Evolutionary conservation across 2,888 invertebrate species (phyloP).

Genomic region (Lasioglossum oenotherae): DNA sequence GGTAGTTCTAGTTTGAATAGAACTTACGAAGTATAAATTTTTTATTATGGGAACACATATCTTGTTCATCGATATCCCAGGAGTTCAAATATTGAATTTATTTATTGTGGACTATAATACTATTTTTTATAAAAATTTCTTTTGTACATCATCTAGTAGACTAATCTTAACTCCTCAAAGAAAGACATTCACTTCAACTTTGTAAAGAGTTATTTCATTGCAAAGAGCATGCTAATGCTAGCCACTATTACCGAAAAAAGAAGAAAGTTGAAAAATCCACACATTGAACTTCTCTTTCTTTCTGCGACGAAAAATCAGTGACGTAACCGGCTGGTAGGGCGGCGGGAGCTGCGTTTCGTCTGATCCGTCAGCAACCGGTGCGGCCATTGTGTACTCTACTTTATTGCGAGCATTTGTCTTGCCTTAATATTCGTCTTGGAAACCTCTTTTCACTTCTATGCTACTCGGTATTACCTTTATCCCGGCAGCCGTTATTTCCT

Average conservation of each 20-base stretch:
- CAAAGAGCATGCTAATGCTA: not conserved
- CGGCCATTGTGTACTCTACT: slow-evolving; percentile 78
- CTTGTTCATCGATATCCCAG: too few species aligned
- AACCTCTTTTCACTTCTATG: slow-evolving; percentile 18
- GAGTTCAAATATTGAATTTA: too few species aligned
- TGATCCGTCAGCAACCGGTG: slow-evolving; percentile 57
- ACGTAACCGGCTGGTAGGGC: not conserved
- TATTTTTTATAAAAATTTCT: not conserved
- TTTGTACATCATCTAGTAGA: not conserved
- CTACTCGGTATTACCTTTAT: not conserved
- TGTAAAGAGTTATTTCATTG: not conserved
- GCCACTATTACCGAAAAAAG: not conserved
- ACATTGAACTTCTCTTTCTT: not conserved
- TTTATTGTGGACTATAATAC: too few species aligned
- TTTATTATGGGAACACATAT: too few species aligned
- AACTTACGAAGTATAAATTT: not conserved
- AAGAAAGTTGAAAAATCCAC: not conserved
- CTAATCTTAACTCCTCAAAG: not conserved
- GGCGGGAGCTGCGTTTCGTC: slow-evolving; percentile 35
- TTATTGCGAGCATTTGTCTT: slow-evolving; percentile 79
- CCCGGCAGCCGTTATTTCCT: slow-evolving; percentile 4
- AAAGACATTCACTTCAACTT: not conserved
- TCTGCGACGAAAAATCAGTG: not conserved
- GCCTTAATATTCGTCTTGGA: slow-evolving; percentile 75
- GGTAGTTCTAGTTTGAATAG: not conserved